Percentiles rank a stretch among this genome's conserved stretches.
Conservation (phyloP, 2,113 vertebrate genomes). For the Apistogramma diplotaenia region DNA sequence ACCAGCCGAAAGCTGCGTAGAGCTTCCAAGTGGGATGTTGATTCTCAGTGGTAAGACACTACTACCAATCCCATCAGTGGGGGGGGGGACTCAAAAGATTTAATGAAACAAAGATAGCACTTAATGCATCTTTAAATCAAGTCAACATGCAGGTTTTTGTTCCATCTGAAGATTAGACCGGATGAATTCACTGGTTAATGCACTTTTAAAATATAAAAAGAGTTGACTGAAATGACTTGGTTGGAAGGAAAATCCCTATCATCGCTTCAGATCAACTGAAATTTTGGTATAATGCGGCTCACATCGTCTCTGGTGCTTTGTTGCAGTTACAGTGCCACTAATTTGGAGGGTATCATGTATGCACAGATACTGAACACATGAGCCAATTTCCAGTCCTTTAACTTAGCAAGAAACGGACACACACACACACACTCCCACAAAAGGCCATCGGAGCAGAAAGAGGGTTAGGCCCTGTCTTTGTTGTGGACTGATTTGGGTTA, state of each 20-base stretch:
- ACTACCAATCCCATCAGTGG: background rate
- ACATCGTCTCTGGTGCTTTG: constrained; percentile 56
- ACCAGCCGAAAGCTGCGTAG: background rate
- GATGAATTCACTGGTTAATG: constrained; percentile 30
- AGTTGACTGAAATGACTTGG: constrained; percentile 43
- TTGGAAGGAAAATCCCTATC: constrained; percentile 48
- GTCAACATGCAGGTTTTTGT: constrained; percentile 49
- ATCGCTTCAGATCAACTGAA: background rate
- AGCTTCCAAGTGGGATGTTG: constrained; percentile 3
- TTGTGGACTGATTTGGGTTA: constrained; percentile 34
- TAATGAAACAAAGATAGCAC: constrained; percentile 20
- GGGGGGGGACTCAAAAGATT: constrained; percentile 8
- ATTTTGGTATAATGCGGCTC: constrained; percentile 28
- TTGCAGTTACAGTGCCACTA: background rate
- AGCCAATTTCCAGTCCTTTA: constrained; percentile 13
- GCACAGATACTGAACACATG: background rate
- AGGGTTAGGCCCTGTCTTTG: constrained; percentile 41
- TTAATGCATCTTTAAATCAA: constrained; percentile 65
- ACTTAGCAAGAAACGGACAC: background rate
- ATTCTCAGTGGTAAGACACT: constrained; percentile 21
- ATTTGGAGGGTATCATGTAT: background rate
- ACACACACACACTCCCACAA: background rate
- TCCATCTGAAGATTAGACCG: constrained; percentile 35
- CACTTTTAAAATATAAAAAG: constrained; percentile 24
- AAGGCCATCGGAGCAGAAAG: constrained; percentile 22